Evolutionary conservation across 2,797 vertebrate species (phyloP).

Genomic region (Oryzias dopingdopingensis): DNA sequence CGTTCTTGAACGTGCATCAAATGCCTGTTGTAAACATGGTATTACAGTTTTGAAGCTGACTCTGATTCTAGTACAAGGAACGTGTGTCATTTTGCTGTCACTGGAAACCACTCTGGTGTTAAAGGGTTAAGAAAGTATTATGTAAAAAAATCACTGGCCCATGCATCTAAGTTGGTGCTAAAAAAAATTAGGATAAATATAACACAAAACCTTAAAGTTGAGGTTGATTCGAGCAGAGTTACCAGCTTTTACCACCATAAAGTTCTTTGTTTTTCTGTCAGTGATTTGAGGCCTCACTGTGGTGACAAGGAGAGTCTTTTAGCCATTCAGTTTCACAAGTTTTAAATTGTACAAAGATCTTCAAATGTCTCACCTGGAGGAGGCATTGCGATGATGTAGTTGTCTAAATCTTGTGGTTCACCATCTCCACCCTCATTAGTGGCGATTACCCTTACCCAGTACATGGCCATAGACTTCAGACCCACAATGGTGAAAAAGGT

Average conservation of each 20-base stretch:
- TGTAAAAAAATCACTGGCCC: too few relatives aligned
- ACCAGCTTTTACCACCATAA: conserved; percentile 83
- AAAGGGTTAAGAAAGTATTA: too few relatives aligned
- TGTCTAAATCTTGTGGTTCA: conserved; percentile 75
- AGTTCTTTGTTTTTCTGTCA: conserved; percentile 79
- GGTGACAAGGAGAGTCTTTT: conserved; percentile 6
- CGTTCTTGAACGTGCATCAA: too few relatives aligned
- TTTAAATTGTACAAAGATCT: not conserved
- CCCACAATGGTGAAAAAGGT: conserved; percentile 80
- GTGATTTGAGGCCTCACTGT: conserved; percentile 85
- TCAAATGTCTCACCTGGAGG: conserved; percentile 73
- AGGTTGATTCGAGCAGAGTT: conserved; percentile 80
- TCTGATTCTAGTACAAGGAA: too few relatives aligned
- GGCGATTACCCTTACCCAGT: conserved; percentile 82
- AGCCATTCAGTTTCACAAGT: not conserved
- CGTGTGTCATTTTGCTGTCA: too few relatives aligned
- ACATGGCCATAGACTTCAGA: conserved; percentile 78
- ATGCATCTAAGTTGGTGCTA: too few relatives aligned
- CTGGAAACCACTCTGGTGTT: too few relatives aligned
- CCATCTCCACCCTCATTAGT: conserved; percentile 79
- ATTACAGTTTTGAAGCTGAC: too few relatives aligned
- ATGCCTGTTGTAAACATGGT: too few relatives aligned
- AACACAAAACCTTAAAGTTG: conserved; percentile 81
- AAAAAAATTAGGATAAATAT: not conserved
- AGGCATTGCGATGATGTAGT: conserved; percentile 73